Evolutionary conservation across 2,113 vertebrate genomes (phyloP), one percentile per base, ranked within the genome.

Genomic region (Scatophagus argus): DNA sequence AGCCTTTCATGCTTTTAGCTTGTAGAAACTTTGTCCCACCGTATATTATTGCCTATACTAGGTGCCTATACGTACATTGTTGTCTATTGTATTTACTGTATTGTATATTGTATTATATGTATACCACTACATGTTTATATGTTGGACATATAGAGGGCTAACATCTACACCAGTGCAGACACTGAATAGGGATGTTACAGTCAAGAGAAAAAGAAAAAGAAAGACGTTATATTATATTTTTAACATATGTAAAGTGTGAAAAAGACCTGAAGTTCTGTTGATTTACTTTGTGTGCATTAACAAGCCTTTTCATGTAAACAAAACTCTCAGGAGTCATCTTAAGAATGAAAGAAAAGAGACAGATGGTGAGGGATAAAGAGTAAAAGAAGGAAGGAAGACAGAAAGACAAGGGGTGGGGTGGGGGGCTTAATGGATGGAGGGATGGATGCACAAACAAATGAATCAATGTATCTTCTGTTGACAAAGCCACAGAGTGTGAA

Each of bases 391-490:
- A 44, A 63, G 21, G 7, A 47, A 72, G 39, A 79, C 13, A 44
- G 7, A 58, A 6, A 43, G 27, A 43, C n/a, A n/a, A n/a, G n/a
- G n/a, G n/a, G n/a, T n/a, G n/a, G n/a, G n/a, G 29, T 31, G 29
- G 31, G 3, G n/a, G 55, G 62, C 14, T 61, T 81, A 76, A 81
- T 49, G 52, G 68, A 68, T 38, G 38, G 72, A 79, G 44, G 62
- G 39, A 68, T 43, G 77, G 71, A 49, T 66, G 54, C 65, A 77
- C 21, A 9, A 76, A 62, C 82, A 68, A 84, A 64, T 64, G 25
- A 84, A 88, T 91, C 78, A 47, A 91, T 87, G 77, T 44, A 55
- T 77, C 4, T 74, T 38, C 51, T 71, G 74, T 87, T 84, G 78
- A 90, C 78, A 79, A 75, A 90, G 73, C 62, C 75, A 65, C 19